phyloP scores from a whole-genome alignment of 1,140 invertebrate species.

The Mycetomoellerius zeteki region DNA sequence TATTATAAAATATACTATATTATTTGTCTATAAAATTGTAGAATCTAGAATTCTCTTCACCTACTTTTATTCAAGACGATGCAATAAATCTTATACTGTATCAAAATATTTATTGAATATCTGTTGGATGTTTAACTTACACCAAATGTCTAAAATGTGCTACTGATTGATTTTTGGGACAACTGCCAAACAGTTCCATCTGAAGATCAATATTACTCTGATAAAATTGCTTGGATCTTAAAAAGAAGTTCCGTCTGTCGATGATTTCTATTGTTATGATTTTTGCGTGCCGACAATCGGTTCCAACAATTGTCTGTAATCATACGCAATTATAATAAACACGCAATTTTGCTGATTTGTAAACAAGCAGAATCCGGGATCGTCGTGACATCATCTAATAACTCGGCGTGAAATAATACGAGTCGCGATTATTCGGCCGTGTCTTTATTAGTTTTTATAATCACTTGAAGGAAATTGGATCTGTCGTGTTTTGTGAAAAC shows the following conservation, averaged over 20 bases:
- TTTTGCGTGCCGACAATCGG: background rate
- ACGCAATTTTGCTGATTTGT: background rate
- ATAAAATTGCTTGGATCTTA: background rate
- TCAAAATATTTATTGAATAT: background rate
- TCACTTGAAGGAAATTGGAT: background rate
- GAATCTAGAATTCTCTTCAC: background rate
- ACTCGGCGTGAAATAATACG: background rate
- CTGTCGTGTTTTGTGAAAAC: slow-evolving; percentile 5
- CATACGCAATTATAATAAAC: background rate
- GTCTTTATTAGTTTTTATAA: slow-evolving; percentile 11
- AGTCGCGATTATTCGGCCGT: background rate
- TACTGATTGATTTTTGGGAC: background rate
- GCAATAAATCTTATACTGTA: background rate
- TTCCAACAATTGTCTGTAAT: background rate
- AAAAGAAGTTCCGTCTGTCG: background rate
- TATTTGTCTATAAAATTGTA: background rate
- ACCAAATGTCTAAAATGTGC: background rate
- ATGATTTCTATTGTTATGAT: background rate
- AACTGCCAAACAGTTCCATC: slow-evolving; percentile 6
- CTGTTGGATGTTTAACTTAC: background rate
- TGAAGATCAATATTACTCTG: background rate
- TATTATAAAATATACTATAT: no score
- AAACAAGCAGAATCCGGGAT: background rate
- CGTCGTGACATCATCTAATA: background rate
- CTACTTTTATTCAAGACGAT: background rate